A percentile compares a stretch with the other conserved stretches of the same genome.
Evolutionary conservation across 2,113 vertebrate species (phyloP).

Genomic region (Boulengeromyrus knoepffleri): DNA sequence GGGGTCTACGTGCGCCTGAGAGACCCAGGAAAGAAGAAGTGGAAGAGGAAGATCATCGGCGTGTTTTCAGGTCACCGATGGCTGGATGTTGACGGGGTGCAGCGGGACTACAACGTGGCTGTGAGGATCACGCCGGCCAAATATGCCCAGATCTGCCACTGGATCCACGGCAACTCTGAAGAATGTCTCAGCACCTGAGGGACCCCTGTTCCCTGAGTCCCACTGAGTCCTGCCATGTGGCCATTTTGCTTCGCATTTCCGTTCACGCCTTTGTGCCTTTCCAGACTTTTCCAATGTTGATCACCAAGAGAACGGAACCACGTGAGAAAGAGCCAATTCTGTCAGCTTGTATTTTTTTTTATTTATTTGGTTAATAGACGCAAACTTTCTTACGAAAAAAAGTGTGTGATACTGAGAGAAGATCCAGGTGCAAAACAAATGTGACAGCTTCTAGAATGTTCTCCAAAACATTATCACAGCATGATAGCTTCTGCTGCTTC

Average conservation of each 20-base stretch:
- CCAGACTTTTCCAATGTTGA: not conserved
- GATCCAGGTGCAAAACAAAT: not conserved
- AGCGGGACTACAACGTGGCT: slow-evolving; percentile 94
- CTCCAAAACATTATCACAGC: not conserved
- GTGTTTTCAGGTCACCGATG: slow-evolving; percentile 90
- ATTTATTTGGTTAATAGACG: slow-evolving; percentile 56
- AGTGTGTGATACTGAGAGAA: slow-evolving; percentile 24
- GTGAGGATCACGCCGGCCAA: slow-evolving; percentile 93
- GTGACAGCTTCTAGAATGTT: not conserved
- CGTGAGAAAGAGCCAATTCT: slow-evolving; percentile 30
- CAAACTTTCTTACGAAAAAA: slow-evolving; percentile 35
- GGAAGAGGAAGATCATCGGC: slow-evolving; percentile 89
- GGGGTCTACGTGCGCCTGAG: slow-evolving; percentile 90
- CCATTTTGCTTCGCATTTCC: not conserved
- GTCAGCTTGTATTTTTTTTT: slow-evolving; percentile 36
- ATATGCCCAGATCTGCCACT: slow-evolving; percentile 92
- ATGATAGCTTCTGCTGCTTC: slow-evolving; percentile 18
- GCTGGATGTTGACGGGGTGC: slow-evolving; percentile 77
- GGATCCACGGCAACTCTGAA: slow-evolving; percentile 79
- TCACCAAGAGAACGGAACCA: slow-evolving; percentile 20
- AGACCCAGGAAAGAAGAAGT: slow-evolving; percentile 77
- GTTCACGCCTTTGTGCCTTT: not conserved
- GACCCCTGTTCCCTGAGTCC: not conserved
- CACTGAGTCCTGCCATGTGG: not conserved
- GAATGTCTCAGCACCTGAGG: slow-evolving; percentile 66